Evolutionary conservation across 2,888 invertebrate genomes (phyloP).

Genomic region (Lasiommata megera): DNA sequence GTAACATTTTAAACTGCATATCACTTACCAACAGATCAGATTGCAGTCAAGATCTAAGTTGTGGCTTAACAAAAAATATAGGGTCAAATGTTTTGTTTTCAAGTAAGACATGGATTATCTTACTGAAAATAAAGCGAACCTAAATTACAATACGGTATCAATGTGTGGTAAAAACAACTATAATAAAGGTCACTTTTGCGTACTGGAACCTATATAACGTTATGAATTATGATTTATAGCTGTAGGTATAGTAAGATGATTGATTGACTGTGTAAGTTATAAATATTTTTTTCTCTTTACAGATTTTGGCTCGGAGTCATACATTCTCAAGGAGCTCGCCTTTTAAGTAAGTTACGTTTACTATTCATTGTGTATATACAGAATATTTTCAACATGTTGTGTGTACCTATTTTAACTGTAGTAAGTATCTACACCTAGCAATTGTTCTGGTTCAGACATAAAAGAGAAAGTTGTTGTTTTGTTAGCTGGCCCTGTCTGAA

Average conservation of each 20-base stretch:
- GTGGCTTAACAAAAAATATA: too few species aligned
- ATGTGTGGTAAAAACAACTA: too few species aligned
- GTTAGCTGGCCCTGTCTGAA: conserved; percentile 56
- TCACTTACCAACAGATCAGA: too few species aligned
- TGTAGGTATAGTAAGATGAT: neutral
- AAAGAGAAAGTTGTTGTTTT: conserved; percentile 56
- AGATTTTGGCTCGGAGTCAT: conserved; percentile 78
- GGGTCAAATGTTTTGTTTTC: too few species aligned
- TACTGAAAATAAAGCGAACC: too few species aligned
- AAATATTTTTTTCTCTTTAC: conserved; percentile 50
- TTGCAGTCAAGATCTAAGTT: too few species aligned
- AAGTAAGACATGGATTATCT: too few species aligned
- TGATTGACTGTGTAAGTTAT: neutral
- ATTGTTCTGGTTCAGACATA: conserved; percentile 51
- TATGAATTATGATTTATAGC: too few species aligned
- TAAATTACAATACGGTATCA: too few species aligned
- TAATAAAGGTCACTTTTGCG: neutral
- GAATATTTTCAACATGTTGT: neutral
- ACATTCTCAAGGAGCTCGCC: conserved; percentile 66
- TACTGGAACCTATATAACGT: neutral
- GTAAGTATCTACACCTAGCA: neutral
- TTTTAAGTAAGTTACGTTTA: conserved; percentile 63
- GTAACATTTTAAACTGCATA: too few species aligned
- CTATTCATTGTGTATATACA: neutral
- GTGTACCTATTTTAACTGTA: neutral